Evolutionary conservation across 2,888 invertebrate species (phyloP).

Genomic region (Oscheius sp.): DNA sequence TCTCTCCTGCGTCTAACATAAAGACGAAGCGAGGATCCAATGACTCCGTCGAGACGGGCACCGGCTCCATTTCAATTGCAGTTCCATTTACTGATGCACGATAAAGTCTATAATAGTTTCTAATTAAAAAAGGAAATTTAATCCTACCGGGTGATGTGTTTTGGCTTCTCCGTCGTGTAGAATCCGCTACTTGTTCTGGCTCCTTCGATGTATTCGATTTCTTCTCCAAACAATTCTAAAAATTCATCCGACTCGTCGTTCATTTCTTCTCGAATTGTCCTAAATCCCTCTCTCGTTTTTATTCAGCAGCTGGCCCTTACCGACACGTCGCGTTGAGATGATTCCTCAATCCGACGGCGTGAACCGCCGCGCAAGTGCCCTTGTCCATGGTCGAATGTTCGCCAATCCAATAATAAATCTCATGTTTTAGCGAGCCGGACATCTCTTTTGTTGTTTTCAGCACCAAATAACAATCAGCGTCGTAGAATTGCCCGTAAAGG

Average conservation of each 20-base stretch:
- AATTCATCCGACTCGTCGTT: conserved; percentile 96
- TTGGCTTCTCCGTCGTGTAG: conserved; percentile 83
- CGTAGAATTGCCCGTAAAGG: conserved; percentile 96
- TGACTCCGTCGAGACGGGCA: conserved; percentile 76
- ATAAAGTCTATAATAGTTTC: conserved; percentile 50
- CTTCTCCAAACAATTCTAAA: conserved; percentile 87
- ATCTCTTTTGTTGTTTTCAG: conserved; percentile 63
- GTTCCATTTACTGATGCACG: conserved; percentile 68
- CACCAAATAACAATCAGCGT: conserved; percentile 94
- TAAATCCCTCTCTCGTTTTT: conserved; percentile 32
- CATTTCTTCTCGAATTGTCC: conserved; percentile 94
- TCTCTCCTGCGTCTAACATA: conserved; percentile 86
- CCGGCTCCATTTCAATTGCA: conserved; percentile 77
- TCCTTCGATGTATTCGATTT: conserved; percentile 94
- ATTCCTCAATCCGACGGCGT: conserved; percentile 97
- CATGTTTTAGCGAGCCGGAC: conserved; percentile 85
- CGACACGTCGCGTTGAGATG: conserved; percentile 84
- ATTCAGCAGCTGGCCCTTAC: conserved; percentile 34
- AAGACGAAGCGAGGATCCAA: conserved; percentile 93
- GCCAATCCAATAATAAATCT: conserved; percentile 99
- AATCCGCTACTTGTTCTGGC: conserved; percentile 97
- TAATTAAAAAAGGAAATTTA: conserved; percentile 39
- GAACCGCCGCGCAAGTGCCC: conserved; percentile 94
- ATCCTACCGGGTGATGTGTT: conserved; percentile 51
- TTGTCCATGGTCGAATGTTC: conserved; percentile 87